Evolutionary conservation across 2,888 invertebrate species (phyloP), one percentile per base, ranked within the genome.

Genomic region (Drosophila ezoana): DNA sequence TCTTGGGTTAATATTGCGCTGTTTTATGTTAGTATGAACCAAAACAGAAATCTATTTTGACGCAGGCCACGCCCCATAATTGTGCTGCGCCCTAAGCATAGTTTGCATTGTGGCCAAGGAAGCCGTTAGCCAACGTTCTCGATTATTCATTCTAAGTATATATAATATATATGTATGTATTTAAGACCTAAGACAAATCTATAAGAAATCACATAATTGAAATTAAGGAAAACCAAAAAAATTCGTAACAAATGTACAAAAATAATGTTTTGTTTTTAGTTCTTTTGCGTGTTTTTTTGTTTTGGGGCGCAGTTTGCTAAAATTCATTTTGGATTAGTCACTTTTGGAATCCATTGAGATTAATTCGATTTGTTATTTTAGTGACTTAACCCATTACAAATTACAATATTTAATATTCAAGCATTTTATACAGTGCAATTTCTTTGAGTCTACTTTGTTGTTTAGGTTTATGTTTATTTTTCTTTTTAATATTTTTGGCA

Each of bases 1-100:
- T 82, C 60, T 83, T 83, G 79, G 82, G 58, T 88, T 80, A 80
- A 82, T 83, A 87, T 85, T 83, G 83, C 83, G 88, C 83, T 88
- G 67, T 76, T 57, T 75, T 60, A 56, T 66, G 35, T 62, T 74
- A 66, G n/a, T 72, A 71, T 43, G 47, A 63, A 59, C 59, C 49
- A 56, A 59, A 77, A 71, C 51, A 59, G 28, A 28, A 49, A 66
- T 45, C 48, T 47, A 65, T 58, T 40, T 59, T 53, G 11, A 52
- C 35, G 58, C 49, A 43, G 33, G 45, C 41, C 48, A 54, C 56
- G 62, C 59, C 63, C 49, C 59, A 20, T 4, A 43, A 59, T 70
- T 77, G 75, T 63, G 63, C 62, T 59, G 53, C 57, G 63, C 56
- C 63, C 53, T 72, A 70, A 62, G 54, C 47, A 45, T 67, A 54